Conservation (phyloP, 53 echinoderm and acorn worm species). For the Hippasteria phrygiana region DNA sequence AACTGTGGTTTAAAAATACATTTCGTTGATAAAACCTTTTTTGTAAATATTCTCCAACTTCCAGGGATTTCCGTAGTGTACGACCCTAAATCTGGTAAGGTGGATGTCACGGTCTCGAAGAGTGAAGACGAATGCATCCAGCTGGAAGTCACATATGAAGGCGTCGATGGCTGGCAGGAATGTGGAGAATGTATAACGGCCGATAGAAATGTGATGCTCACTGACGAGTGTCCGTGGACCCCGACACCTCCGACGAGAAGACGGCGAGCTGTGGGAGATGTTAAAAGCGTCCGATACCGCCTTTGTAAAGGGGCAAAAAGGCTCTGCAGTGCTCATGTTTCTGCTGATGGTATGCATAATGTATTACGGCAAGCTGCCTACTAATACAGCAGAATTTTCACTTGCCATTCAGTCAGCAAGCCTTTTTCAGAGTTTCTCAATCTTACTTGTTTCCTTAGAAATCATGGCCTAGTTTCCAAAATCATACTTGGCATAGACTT, state of each 20-base stretch:
- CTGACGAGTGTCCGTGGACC: background rate
- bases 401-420: too few species aligned
- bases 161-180: background rate
- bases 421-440: too few species aligned
- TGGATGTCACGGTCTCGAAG: background rate
- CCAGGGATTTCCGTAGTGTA: background rate
- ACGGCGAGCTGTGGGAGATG: slow-evolving; percentile 2
- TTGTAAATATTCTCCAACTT: background rate
- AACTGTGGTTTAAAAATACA: background rate
- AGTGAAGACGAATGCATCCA: background rate
- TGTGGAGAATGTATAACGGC: background rate
- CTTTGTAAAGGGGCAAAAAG: too few species aligned
- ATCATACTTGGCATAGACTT: too few species aligned
- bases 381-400: too few species aligned
- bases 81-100: background rate
- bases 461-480: too few species aligned
- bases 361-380: too few species aligned
- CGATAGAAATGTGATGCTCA: background rate
- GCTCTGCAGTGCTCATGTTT: too few species aligned
- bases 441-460: too few species aligned
- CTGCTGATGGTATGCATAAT: too few species aligned
- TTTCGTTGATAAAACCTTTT: background rate
- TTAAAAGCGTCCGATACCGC: background rate
- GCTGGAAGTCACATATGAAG: background rate
- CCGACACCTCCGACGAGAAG: background rate